Conservation (phyloP, 1,140 invertebrate species). For the Cecropterus lyciades region DNA sequence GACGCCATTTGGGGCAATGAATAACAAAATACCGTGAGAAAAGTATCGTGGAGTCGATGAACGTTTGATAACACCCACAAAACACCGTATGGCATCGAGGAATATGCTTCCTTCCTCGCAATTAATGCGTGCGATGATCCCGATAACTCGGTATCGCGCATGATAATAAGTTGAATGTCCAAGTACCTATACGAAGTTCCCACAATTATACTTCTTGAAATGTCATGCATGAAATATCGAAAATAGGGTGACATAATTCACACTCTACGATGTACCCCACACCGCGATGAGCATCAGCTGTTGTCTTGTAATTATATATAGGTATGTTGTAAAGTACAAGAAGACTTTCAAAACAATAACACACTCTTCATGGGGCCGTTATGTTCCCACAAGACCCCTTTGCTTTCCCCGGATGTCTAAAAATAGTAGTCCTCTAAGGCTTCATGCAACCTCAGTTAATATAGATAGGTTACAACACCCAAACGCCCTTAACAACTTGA, state of each 20-base stretch:
- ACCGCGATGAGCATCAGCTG: not conserved
- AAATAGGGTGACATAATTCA: not conserved
- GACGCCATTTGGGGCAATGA: slow-evolving; percentile 21
- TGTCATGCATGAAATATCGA: slow-evolving; percentile 17
- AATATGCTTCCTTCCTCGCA: slow-evolving; percentile 72
- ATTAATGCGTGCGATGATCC: slow-evolving; percentile 74
- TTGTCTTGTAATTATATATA: not conserved
- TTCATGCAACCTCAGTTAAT: slow-evolving; percentile 33
- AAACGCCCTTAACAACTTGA: slow-evolving; percentile 41
- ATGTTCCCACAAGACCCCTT: slow-evolving; percentile 32
- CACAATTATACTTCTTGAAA: slow-evolving; percentile 44
- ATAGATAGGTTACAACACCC: slow-evolving; percentile 41
- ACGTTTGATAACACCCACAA: slow-evolving; percentile 24
- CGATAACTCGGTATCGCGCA: slow-evolving; percentile 65
- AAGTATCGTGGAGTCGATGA: slow-evolving; percentile 16
- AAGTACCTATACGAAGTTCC: slow-evolving; percentile 39
- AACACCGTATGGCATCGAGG: slow-evolving; percentile 66
- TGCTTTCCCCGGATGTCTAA: slow-evolving; percentile 33
- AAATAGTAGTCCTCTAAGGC: slow-evolving; percentile 32
- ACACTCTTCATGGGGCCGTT: slow-evolving; percentile 8
- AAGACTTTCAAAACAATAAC: slow-evolving; percentile 31
- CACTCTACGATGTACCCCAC: not conserved
- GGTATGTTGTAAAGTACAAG: not conserved
- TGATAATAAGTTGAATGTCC: slow-evolving; percentile 66
- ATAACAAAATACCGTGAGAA: slow-evolving; percentile 61